Evolutionary conservation across 2,113 vertebrate species (phyloP), one percentile per base, ranked within the genome.

Genomic region (Zeus faber): DNA sequence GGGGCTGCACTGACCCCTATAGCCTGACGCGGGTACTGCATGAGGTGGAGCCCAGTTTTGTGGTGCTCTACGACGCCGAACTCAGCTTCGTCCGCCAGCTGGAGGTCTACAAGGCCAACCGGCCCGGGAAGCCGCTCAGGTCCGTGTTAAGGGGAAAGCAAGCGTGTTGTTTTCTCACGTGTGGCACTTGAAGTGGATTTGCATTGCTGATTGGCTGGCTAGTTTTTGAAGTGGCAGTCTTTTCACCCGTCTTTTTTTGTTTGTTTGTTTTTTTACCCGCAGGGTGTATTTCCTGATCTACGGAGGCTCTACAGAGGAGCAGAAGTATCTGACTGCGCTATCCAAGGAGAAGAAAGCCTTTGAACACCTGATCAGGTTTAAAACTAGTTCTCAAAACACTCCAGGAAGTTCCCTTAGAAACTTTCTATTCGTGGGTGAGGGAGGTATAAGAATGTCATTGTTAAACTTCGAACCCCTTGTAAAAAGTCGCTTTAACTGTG

Each of bases 211-310:
- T n/a, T n/a, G n/a, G n/a, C n/a, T n/a, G n/a, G n/a, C n/a, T n/a
- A n/a, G n/a, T n/a, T n/a, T n/a, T n/a, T n/a, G n/a, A n/a, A n/a
- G n/a, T n/a, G n/a, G n/a, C n/a, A n/a, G n/a, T n/a, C n/a, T 43
- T 43, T 43, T 10, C n/a, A 6, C 18, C 1, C n/a, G n/a, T n/a
- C n/a, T n/a, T n/a, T n/a, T n/a, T n/a, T n/a, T n/a, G n/a, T n/a
- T n/a, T n/a, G n/a, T 8, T 43, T 43, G 6, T 67, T 26, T 41
- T 21, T 50, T 13, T 52, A 4, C 50, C 65, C 58, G 0, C 57
- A 96, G 97, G 75, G 96, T 99, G 67, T 99, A 99, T 84, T 98
- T 99, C 75, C 93, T 99, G 2, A 93, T 99, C 23, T 99, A 98
- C 2, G 94, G 95, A 51, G 95, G 96, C 45, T 99, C 97, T 0